Evolutionary conservation across 1,140 invertebrate species (phyloP).

Genomic region (Tetramorium alpestre): DNA sequence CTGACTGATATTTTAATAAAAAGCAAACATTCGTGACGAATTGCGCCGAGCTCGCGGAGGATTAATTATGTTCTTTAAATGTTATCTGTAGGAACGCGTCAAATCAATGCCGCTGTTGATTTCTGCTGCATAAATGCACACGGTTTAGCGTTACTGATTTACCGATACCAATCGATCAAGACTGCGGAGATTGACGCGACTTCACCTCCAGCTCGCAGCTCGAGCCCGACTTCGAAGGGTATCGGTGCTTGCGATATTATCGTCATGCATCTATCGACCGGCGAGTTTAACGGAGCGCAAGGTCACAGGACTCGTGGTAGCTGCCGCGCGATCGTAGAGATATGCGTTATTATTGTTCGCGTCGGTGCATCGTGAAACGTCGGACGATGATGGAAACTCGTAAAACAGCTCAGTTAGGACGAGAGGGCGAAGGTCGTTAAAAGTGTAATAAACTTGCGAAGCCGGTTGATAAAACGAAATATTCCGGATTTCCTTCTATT

Average conservation of each 20-base stretch:
- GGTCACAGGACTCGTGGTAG: conserved; percentile 54
- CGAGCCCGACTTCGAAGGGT: conserved; percentile 64
- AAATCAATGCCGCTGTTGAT: conserved; percentile 4
- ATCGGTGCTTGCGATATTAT: conserved; percentile 66
- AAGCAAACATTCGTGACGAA: background rate
- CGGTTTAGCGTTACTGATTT: conserved; percentile 42
- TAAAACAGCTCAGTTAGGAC: conserved; percentile 58
- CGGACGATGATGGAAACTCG: conserved; percentile 66
- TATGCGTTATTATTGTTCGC: conserved; percentile 68
- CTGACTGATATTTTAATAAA: background rate
- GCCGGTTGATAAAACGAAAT: conserved; percentile 68
- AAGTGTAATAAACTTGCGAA: conserved; percentile 60
- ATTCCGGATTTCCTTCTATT: conserved; percentile 56
- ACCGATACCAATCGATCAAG: conserved; percentile 60
- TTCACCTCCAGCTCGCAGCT: conserved; percentile 47
- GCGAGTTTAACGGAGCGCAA: conserved; percentile 56
- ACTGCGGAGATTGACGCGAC: conserved; percentile 53
- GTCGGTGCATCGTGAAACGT: conserved; percentile 65
- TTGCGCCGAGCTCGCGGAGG: background rate
- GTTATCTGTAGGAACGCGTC: background rate
- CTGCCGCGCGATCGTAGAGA: conserved; percentile 54
- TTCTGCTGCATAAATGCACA: conserved; percentile 33
- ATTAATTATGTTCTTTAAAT: conserved; percentile 30
- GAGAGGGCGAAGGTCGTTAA: conserved; percentile 55
- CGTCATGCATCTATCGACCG: conserved; percentile 63